Percentiles rank a stretch among this genome's conserved stretches.
These are phyloP conservation scores for Arenicola marina DNA, from an alignment of 2,888 invertebrate genomes.

Conservation along the genomic window DNA sequence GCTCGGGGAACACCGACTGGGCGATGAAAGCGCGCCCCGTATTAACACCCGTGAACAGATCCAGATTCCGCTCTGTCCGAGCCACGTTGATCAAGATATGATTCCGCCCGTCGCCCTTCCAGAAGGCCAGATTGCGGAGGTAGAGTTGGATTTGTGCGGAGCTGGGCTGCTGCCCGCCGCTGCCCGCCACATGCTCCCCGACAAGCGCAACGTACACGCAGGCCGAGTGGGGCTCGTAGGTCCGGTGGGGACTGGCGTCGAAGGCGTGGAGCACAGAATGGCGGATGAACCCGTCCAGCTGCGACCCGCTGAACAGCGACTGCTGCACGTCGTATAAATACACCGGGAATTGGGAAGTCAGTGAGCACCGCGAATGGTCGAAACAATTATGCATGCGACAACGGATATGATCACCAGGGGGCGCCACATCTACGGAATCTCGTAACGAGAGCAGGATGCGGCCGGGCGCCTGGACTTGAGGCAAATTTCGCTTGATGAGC, in stretches of 20 bases:
- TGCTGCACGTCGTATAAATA: conserved; percentile 86
- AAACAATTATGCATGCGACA: conserved; percentile 92
- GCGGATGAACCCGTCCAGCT: conserved; percentile 43
- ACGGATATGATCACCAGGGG: conserved; percentile 21
- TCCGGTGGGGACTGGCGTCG: conserved; percentile 82
- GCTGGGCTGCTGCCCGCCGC: conserved; percentile 31
- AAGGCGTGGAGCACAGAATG: conserved; percentile 80
- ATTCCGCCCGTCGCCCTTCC: conserved; percentile 95
- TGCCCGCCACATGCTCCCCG: too few relatives aligned
- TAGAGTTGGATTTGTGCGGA: conserved; percentile 3
- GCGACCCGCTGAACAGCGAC: conserved; percentile 53
- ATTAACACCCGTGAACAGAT: conserved; percentile 72
- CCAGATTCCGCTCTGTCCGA: conserved; percentile 30
- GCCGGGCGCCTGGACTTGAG: conserved; percentile 83
- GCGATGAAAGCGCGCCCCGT: conserved; percentile 86
- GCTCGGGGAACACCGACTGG: conserved; percentile 76
- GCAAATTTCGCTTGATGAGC: conserved; percentile 85
- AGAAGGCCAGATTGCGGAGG: conserved; percentile 71
- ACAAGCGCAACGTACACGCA: conserved; percentile 86
- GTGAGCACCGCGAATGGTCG: conserved; percentile 90
- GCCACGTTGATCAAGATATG: conserved; percentile 85
- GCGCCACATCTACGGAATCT: conserved; percentile 28
- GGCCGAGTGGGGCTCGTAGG: conserved; percentile 80
- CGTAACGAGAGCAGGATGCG: conserved; percentile 68
- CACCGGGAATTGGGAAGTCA: conserved; percentile 90